Evolutionary conservation across 2,888 invertebrate genomes (phyloP).

Genomic region (Pogonocherus hispidulus): DNA sequence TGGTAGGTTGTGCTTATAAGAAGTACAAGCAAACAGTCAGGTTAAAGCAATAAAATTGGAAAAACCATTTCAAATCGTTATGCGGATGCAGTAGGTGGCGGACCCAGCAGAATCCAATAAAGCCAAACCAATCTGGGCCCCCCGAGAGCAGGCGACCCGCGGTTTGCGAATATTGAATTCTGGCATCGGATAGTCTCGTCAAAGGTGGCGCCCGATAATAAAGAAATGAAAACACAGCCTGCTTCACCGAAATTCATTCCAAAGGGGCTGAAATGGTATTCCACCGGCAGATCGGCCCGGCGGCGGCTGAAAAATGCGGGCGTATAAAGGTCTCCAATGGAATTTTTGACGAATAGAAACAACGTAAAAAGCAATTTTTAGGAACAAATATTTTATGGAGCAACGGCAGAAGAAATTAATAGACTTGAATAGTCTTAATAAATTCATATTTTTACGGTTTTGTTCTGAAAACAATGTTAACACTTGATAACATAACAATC

Average conservation of each 20-base stretch:
- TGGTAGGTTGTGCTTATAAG: too few relatives aligned
- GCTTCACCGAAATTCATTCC: neutral
- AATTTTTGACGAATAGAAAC: too few relatives aligned
- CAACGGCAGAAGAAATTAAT: too few relatives aligned
- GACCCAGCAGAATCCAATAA: neutral
- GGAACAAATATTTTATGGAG: too few relatives aligned
- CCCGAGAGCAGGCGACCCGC: neutral
- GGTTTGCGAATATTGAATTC: slow-evolving; percentile 4
- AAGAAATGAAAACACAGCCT: neutral
- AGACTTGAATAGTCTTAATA: too few relatives aligned
- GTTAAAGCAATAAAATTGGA: neutral
- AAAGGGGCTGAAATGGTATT: neutral
- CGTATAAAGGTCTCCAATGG: too few relatives aligned
- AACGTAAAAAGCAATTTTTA: too few relatives aligned
- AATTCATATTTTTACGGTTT: too few relatives aligned
- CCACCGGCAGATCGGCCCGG: neutral
- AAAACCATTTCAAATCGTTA: neutral
- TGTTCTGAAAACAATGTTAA: too few relatives aligned
- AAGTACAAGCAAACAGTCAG: too few relatives aligned
- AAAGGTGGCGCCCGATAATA: neutral
- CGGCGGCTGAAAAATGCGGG: neutral
- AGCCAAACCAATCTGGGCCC: neutral
- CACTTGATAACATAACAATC: too few relatives aligned
- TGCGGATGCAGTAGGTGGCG: neutral
- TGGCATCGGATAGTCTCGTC: neutral